Evolutionary conservation across 1,140 invertebrate species (phyloP).

Genomic region (Listronotus bonariensis): DNA sequence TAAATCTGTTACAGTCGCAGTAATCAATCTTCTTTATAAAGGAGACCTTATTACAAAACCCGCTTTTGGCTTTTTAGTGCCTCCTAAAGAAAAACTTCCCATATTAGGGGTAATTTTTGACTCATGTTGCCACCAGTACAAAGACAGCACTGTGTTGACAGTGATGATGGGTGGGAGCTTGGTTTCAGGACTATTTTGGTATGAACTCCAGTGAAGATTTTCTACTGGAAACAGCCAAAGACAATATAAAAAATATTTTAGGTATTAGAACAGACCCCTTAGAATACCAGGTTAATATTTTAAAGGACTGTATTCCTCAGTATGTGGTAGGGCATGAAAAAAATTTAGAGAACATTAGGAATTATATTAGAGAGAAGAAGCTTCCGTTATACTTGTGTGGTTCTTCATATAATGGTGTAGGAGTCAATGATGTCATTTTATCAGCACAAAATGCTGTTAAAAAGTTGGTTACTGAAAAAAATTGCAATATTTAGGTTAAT

Average conservation of each 20-base stretch:
- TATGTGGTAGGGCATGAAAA: conserved; percentile 86
- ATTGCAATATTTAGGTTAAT: too few relatives aligned
- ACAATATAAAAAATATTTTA: conserved; percentile 73
- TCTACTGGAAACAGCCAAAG: conserved; percentile 69
- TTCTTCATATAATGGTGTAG: conserved; percentile 86
- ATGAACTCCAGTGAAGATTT: conserved; percentile 64
- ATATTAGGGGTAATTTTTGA: conserved; percentile 92
- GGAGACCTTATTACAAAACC: conserved; percentile 63
- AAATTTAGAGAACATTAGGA: conserved; percentile 68
- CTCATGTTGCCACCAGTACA: conserved; percentile 74
- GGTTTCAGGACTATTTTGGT: conserved; percentile 82
- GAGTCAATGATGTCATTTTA: conserved; percentile 91
- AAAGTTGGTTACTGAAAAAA: conserved; percentile 19
- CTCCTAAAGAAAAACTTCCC: conserved; percentile 80
- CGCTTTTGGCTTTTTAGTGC: conserved; percentile 90
- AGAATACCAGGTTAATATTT: conserved; percentile 68
- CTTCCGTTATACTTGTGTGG: conserved; percentile 83
- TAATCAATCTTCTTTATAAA: conserved; percentile 80
- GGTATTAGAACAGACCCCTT: conserved; percentile 71
- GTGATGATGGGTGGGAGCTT: conserved; percentile 93
- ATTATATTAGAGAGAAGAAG: conserved; percentile 70
- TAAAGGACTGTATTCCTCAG: conserved; percentile 89
- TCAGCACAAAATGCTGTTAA: conserved; percentile 74
- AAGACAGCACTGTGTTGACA: conserved; percentile 71
- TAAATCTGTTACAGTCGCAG: conserved; percentile 75